phyloP scores from a whole-genome alignment of 1,140 invertebrate species.

The Periplaneta americana region DNA sequence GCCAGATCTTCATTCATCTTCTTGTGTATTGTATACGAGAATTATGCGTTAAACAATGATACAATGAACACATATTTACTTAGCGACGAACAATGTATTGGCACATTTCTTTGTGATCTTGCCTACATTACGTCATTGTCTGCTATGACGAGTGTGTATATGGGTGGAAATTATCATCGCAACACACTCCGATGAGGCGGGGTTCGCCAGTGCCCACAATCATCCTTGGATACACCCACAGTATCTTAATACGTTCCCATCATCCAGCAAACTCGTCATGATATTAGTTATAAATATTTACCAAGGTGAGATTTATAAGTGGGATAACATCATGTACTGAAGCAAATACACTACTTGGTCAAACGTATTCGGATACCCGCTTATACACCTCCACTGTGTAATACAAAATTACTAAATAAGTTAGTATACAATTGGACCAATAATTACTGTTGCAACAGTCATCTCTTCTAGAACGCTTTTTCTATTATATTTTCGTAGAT shows the following conservation, averaged over 20 bases:
- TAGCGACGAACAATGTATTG: background rate
- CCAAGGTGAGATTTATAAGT: background rate
- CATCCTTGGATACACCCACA: background rate
- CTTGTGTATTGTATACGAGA: background rate
- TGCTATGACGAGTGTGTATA: background rate
- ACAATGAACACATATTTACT: background rate
- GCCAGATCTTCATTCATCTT: background rate
- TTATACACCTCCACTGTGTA: too few relatives aligned
- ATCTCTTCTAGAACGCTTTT: too few relatives aligned
- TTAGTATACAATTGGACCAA: too few relatives aligned
- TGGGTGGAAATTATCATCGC: background rate
- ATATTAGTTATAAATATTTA: background rate
- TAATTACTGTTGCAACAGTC: too few relatives aligned
- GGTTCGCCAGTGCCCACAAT: background rate
- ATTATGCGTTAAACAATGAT: background rate
- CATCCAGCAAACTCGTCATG: background rate
- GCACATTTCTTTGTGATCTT: background rate
- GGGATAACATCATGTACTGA: too few relatives aligned
- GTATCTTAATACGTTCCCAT: background rate
- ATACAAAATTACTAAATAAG: too few relatives aligned
- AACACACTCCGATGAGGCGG: too few relatives aligned
- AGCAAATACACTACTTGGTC: too few relatives aligned
- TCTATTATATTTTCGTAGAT: too few relatives aligned
- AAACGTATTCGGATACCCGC: too few relatives aligned
- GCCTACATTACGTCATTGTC: background rate